Base-by-base conservation (phyloP, 2,113 vertebrate genomes). In the Bostrychus sinensis region DNA sequence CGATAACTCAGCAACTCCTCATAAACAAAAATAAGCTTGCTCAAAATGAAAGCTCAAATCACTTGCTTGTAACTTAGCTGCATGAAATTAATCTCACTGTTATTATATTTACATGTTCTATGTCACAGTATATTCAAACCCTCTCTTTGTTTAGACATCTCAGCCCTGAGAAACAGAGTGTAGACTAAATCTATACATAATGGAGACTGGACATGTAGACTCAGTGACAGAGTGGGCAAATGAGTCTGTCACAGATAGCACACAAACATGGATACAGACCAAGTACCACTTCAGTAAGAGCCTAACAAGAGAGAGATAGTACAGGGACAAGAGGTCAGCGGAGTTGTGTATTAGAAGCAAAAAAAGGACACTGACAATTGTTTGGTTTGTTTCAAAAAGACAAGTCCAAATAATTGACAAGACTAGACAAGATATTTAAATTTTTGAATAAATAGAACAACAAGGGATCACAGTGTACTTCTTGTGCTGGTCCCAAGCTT, bases 81-180 rank as follows among this genome's bases (percentile, higher is more conserved):
- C 13, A 66, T 63, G 55, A 62, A 78, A 83, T 72, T 68, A 54
- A 78, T 80, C 80, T 79, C 67, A 65, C 32, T 61, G 41, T 48
- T 64, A 61, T 76, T 63, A 48, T 79, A 79, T 82, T 72, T 83
- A 59, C 70, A 54, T 58, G 34, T 71, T 77, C 62, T 76, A 62
- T 46, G 48, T 73, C 78, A 65, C 61, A 70, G 61, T 75, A 56
- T 80, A 76, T 67, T 85, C 42, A 67, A 72, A 55, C 82, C 22
- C 26, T 59, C 30, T 38, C 72, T 80, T 62, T 89, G 80, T 88
- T 85, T 84, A 77, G 74, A 88, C 80, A 81, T 77, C 72, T 71
- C 48, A 48, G 73, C 41, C 63, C 76, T 78, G 72, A 72, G 70
- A 80, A 83, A 80, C 72, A 78, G 22, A 28, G 51, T 10, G 28